Percentiles rank a stretch among this genome's conserved stretches.
Conservation (phyloP, 2,888 invertebrate species). For the Protodeltote pygarga region DNA sequence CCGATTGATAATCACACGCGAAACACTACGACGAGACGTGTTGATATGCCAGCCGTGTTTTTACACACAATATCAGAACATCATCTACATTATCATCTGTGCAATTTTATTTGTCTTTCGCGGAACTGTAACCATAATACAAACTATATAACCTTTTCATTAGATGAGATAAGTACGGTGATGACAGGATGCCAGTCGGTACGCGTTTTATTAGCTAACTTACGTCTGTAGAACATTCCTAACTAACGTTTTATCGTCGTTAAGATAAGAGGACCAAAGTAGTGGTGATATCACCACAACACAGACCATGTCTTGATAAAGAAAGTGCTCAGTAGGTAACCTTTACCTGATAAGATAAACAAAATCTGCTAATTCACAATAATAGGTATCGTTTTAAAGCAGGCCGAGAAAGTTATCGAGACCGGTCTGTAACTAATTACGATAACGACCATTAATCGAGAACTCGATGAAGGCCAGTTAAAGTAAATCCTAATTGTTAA, state of each 20-base stretch:
- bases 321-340: conserved; percentile 79
- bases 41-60: conserved; percentile 30
- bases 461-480: conserved; percentile 41
- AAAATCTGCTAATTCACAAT: conserved; percentile 65
- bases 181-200: conserved; percentile 51
- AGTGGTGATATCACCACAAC: conserved; percentile 79
- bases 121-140: conserved; percentile 21
- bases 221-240: conserved; percentile 71
- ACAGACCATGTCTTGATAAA: conserved; percentile 76
- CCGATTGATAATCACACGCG: conserved; percentile 67
- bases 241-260: conserved; percentile 74
- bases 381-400: conserved; percentile 36
- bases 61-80: conserved; percentile 18
- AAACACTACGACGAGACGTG: no score
- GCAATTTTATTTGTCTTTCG: conserved; percentile 17
- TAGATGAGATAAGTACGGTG: conserved; percentile 44
- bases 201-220: conserved; percentile 58
- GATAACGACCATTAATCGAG: conserved; percentile 52
- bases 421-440: conserved; percentile 51
- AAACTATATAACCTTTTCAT: conserved; percentile 37
- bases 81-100: conserved; percentile 13
- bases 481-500: conserved; percentile 55
- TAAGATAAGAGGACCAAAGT: conserved; percentile 78
- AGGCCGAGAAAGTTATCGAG: conserved; percentile 41
- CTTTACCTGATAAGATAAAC: conserved; percentile 72